These are phyloP conservation scores for Alauda arvensis DNA, from an alignment of 2,797 vertebrate species.

Conservation along the genomic window DNA sequence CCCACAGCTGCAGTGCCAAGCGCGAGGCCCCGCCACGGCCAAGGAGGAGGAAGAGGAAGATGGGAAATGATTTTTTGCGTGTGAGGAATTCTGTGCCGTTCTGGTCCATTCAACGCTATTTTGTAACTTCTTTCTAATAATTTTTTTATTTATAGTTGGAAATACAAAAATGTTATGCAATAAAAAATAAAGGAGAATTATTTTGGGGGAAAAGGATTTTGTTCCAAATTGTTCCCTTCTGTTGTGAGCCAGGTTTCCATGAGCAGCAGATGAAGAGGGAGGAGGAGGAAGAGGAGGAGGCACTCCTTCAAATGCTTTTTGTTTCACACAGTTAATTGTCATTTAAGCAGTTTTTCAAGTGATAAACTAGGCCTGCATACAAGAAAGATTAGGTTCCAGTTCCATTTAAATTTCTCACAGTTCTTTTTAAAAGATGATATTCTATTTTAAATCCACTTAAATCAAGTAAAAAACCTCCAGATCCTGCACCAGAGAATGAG, in stretches of 20 bases:
- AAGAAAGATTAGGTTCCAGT: background rate
- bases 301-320: slow-evolving; percentile 21
- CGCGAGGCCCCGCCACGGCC: slow-evolving; percentile 24
- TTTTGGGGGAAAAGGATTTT: slow-evolving; percentile 75
- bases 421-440: background rate
- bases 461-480: background rate
- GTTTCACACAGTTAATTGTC: background rate
- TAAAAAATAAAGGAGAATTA: slow-evolving; percentile 75
- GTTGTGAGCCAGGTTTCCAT: slow-evolving; percentile 16
- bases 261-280: slow-evolving; percentile 18
- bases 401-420: background rate
- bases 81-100: slow-evolving; percentile 48
- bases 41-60: slow-evolving; percentile 52
- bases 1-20: slow-evolving; percentile 44
- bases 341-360: background rate
- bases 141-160: slow-evolving; percentile 80
- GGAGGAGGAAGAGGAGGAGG: slow-evolving; percentile 10
- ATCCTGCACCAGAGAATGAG: background rate
- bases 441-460: background rate
- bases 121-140: slow-evolving; percentile 78
- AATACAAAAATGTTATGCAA: slow-evolving; percentile 77
- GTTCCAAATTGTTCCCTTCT: slow-evolving; percentile 60
- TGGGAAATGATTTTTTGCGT: slow-evolving; percentile 54
- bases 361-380: background rate
- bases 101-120: slow-evolving; percentile 60